phyloP scores from a whole-genome alignment of 2,113 vertebrate species.

The Ciconia boyciana region DNA sequence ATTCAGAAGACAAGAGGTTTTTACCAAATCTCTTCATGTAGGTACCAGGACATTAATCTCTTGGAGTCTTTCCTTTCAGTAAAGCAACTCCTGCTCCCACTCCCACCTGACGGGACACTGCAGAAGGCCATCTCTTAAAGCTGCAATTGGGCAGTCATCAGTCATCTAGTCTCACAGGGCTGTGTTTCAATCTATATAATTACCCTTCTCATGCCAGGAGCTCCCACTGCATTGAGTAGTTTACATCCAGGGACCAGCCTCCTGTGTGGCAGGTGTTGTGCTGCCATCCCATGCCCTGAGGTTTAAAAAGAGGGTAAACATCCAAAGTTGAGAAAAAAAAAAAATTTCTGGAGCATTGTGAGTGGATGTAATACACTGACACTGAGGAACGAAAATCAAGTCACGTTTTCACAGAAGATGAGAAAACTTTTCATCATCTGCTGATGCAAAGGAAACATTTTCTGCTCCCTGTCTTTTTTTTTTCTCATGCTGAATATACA shows the following conservation, averaged over 20 bases:
- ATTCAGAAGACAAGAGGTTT: neutral
- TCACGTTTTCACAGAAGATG: neutral
- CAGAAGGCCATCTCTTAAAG: neutral
- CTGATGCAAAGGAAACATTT: neutral
- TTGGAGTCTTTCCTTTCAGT: neutral
- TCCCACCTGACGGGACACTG: neutral
- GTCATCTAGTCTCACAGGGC: neutral
- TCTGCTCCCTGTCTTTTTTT: neutral
- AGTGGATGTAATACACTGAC: neutral
- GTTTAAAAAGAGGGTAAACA: neutral
- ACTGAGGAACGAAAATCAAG: neutral
- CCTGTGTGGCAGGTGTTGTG: neutral
- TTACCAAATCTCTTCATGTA: neutral
- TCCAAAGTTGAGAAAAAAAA: neutral
- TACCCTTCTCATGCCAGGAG: neutral
- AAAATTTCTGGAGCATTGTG: neutral
- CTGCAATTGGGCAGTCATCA: neutral
- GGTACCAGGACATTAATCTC: neutral
- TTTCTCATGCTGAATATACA: neutral
- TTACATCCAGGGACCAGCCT: neutral
- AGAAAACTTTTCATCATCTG: neutral
- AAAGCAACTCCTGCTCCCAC: neutral
- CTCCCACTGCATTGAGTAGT: neutral
- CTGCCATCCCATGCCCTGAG: neutral
- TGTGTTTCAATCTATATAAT: neutral